Conservation (phyloP, 35 echinoderm and acorn worm species). For the Acanthaster planci region DNA sequence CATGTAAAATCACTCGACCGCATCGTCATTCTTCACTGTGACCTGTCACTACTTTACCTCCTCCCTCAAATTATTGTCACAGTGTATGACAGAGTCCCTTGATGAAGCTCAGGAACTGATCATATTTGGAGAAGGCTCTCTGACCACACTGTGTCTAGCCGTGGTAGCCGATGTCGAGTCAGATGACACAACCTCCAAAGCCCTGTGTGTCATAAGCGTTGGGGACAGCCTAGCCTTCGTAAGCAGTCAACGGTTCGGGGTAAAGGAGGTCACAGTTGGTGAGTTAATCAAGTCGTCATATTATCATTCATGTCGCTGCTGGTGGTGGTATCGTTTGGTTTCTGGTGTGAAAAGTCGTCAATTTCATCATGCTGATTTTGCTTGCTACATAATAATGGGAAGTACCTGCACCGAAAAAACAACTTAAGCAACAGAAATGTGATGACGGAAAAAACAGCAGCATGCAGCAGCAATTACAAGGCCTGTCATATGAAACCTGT, state of each 20-base stretch:
- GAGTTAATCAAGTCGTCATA: too few relatives aligned
- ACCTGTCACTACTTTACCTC: too few relatives aligned
- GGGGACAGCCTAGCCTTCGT: conserved; percentile 61
- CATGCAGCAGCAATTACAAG: too few relatives aligned
- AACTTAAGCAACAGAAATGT: too few relatives aligned
- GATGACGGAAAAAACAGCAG: too few relatives aligned
- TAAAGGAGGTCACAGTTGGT: conserved; percentile 60
- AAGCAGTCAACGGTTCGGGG: conserved; percentile 38
- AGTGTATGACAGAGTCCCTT: conserved; percentile 33
- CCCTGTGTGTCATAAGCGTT: conserved; percentile 47
- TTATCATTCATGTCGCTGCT: background rate
- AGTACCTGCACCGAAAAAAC: too few relatives aligned
- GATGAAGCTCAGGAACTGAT: conserved; percentile 44
- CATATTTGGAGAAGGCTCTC: background rate
- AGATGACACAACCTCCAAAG: conserved; percentile 5
- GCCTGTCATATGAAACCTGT: too few relatives aligned
- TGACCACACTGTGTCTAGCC: conserved; percentile 46
- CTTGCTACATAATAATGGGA: too few relatives aligned
- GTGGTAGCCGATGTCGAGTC: conserved; percentile 36
- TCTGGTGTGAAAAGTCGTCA: background rate
- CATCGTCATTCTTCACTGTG: too few relatives aligned
- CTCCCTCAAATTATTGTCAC: background rate
- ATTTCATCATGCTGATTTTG: too few relatives aligned
- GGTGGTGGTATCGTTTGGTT: background rate
- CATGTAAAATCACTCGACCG: too few relatives aligned